Evolutionary conservation across 2,888 invertebrate species (phyloP), one percentile per base, ranked within the genome.

Genomic region (Orgyia antiqua): DNA sequence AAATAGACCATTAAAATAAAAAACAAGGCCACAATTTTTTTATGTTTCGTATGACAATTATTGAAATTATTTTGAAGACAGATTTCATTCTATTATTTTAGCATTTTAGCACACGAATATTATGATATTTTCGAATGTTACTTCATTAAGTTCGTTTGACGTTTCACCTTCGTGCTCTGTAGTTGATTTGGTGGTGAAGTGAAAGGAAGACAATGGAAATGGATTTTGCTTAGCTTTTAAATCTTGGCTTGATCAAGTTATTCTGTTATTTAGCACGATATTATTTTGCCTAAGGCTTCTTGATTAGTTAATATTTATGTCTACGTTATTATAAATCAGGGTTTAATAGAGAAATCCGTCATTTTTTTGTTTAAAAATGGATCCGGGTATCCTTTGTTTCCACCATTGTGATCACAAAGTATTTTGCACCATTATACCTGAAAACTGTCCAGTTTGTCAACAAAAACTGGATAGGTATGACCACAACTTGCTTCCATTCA

Each of bases 351-450:
- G 56, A 56, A 67, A 56, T 39, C 23, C 36, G 38, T 44, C 3
- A 39, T 68, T 42, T 61, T 42, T 39, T 42, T 31, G 45, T 56
- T 45, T 41, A 48, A 74, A 70, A 65, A 90, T 90, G 88, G 93
- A 94, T 88, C 92, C 93, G 57, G 93, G 93, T 60, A 93, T 96
- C 68, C 89, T 95, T 71, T 96, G 96, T 87, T 95, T 95, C 80
- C 94, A 95, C 87, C 97, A 97, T 79, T 96, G 96, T 74, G 90
- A 89, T 35, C 89, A 92, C 44, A 91, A 92, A 83, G 90, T 96
- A 52, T 95, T 96, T 82, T 95, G 95, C 69, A 92, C 93, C 60
- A 79, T 87, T 49, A 87, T 96, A 61, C 95, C 95, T 27, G 88
- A 89, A 59, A 75, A 79, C 48, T 97, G 96, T 69, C 95, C 95